Evolutionary conservation across 2,888 invertebrate genomes (phyloP).

Genomic region (Drosophila setosimentum): DNA sequence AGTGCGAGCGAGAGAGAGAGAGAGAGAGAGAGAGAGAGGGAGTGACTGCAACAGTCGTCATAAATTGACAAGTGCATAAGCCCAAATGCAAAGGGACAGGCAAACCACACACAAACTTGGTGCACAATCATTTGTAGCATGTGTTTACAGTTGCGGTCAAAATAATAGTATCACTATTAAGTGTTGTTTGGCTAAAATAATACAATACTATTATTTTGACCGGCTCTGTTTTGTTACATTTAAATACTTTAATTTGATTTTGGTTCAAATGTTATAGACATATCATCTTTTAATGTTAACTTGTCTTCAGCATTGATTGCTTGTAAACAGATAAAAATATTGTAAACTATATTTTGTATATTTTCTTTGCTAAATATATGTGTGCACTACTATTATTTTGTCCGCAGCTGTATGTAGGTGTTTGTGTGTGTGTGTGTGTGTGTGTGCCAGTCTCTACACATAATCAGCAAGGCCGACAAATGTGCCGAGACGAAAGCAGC

Average conservation of each 20-base stretch:
- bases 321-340: not conserved
- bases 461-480: constrained; percentile 76
- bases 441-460: constrained; percentile 7
- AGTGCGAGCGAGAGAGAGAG: not conserved
- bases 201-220: not conserved
- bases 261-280: not conserved
- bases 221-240: too few species aligned
- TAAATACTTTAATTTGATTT: not conserved
- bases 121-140: constrained; percentile 23
- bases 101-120: constrained; percentile 11
- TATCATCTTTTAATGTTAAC: not conserved
- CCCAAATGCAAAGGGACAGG: constrained; percentile 30
- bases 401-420: not conserved
- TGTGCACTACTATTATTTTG: not conserved
- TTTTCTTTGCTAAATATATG: not conserved
- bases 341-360: not conserved
- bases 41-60: constrained; percentile 14
- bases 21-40: too few species aligned
- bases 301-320: not conserved
- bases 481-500: constrained; percentile 44
- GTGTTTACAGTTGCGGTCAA: not conserved
- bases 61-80: constrained; percentile 25
- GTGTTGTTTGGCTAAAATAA: not conserved
- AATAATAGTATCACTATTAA: not conserved
- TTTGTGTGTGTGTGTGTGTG: not conserved